Conservation (phyloP, 2,797 vertebrate species). For the Pogonophryne albipinna region DNA sequence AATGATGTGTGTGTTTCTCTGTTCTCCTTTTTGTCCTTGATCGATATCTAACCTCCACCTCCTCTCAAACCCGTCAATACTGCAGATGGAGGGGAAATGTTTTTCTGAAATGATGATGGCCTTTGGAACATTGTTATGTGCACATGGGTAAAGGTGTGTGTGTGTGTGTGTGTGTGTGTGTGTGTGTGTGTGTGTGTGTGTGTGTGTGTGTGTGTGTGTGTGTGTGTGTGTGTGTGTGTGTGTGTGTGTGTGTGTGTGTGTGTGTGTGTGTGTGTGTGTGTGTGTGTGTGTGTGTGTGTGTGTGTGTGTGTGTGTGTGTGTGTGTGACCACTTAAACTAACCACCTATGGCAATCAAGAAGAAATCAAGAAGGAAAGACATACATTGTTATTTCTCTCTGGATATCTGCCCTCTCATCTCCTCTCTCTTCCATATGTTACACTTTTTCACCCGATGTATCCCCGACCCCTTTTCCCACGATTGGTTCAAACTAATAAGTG, state of each 20-base stretch:
- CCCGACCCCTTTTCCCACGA: too few relatives aligned
- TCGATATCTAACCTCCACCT: constrained; percentile 62
- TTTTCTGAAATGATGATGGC: constrained; percentile 63
- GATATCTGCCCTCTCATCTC: constrained; percentile 32
- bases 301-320: background rate
- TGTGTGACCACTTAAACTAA: background rate
- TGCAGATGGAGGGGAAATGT: constrained; percentile 50
- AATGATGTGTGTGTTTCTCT: constrained; percentile 67
- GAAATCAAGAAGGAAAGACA: too few relatives aligned
- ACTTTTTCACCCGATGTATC: too few relatives aligned
- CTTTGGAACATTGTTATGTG: too few relatives aligned
- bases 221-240: background rate
- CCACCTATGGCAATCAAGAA: too few relatives aligned
- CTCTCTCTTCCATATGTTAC: background rate
- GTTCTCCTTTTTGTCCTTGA: constrained; percentile 54
- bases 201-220: background rate
- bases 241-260: constrained; percentile 5
- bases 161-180: too few relatives aligned
- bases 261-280: background rate
- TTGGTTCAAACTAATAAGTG: too few relatives aligned
- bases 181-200: too few relatives aligned
- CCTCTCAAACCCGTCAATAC: constrained; percentile 64
- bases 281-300: constrained; percentile 17
- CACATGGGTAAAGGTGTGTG: too few relatives aligned
- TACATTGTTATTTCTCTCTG: constrained; percentile 8